Evolutionary conservation across 30 jellyfish, hydroid and myxozoan species (phyloP).

Genomic region (Mastigias papua): DNA sequence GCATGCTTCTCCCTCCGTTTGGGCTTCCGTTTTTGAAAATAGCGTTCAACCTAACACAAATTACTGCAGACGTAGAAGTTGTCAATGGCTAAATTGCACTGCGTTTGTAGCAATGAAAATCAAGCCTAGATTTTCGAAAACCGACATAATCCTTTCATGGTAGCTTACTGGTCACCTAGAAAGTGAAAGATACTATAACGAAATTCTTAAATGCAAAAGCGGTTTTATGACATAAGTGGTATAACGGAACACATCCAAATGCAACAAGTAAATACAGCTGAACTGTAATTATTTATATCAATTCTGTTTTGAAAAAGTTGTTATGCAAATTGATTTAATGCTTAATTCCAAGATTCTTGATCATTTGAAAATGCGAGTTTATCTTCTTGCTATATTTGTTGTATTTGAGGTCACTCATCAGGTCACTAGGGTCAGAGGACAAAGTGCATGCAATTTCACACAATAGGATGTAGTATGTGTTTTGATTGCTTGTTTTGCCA

Average conservation of each 20-base stretch:
- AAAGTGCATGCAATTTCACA: conserved; percentile 5
- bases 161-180: no score
- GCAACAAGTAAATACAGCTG: background rate
- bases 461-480: conserved; percentile 1
- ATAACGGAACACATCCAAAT: background rate
- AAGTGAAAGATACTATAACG: background rate
- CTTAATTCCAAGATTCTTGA: background rate
- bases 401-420: conserved; percentile 8
- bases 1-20: no score
- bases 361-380: background rate
- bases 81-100: no score
- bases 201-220: background rate
- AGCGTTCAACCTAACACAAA: no score
- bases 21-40: no score
- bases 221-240: background rate
- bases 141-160: no score
- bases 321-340: background rate
- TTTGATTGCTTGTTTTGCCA: background rate
- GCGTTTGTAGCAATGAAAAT: background rate
- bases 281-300: no score
- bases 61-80: no score
- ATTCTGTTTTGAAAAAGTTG: no score
- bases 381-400: background rate
- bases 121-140: background rate
- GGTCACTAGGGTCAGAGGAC: conserved; percentile 69